Percentiles rank a stretch among this genome's conserved stretches.
phyloP scores from a whole-genome alignment of 1,140 invertebrate genomes.

The Heliconius nattereri region DNA sequence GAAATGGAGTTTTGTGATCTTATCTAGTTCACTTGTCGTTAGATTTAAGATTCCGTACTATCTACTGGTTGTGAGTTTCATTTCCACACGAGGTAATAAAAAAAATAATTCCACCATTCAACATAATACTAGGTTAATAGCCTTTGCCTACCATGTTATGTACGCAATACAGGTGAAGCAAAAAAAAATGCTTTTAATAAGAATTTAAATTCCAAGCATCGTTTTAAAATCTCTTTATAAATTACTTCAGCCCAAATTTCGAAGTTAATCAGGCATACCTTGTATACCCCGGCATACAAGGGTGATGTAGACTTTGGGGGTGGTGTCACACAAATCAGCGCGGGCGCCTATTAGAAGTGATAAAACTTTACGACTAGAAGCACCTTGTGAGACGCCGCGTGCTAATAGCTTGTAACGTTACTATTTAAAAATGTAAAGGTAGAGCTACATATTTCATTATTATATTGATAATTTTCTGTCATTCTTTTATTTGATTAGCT shows the following conservation, averaged over 20 bases:
- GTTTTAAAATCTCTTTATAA: not conserved
- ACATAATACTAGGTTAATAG: too few species aligned
- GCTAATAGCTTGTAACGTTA: constrained; percentile 13
- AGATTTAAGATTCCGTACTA: not conserved
- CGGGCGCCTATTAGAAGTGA: constrained; percentile 63
- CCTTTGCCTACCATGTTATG: too few species aligned
- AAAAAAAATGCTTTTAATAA: not conserved
- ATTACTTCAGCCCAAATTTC: not conserved
- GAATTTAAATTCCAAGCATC: not conserved
- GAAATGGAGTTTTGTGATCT: not conserved
- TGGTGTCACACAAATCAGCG: constrained; percentile 65
- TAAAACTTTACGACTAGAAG: constrained; percentile 71
- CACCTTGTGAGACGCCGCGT: constrained; percentile 47
- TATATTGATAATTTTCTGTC: not conserved
- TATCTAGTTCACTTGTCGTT: not conserved
- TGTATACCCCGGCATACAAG: not conserved
- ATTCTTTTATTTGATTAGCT: not conserved
- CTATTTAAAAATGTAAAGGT: not conserved
- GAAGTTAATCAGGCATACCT: not conserved
- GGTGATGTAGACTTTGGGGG: not conserved
- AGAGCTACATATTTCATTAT: constrained; percentile 43
- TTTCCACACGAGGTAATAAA: too few species aligned
- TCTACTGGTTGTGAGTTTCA: too few species aligned
- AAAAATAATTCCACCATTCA: too few species aligned
- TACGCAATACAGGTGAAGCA: too few species aligned